These are phyloP conservation scores for Leptestheria dahalacensis DNA, from an alignment of 1,140 invertebrate genomes.

Conservation along the genomic window DNA sequence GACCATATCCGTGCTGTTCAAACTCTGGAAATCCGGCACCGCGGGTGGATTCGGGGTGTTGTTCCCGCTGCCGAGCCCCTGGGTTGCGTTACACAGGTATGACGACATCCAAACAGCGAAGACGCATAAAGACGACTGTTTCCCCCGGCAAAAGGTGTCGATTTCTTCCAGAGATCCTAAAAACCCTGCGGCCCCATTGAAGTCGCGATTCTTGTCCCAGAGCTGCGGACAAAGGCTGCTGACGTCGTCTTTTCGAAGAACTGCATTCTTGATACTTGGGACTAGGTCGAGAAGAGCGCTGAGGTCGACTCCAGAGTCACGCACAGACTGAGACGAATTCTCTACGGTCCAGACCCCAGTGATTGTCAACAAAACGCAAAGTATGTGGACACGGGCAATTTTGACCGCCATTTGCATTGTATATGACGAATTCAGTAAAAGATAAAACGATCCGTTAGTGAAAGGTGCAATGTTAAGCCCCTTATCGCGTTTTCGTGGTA, in stretches of 20 bases:
- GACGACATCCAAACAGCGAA: background rate
- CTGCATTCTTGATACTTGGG: background rate
- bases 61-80: background rate
- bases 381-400: too few species aligned
- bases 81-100: constrained; percentile 3
- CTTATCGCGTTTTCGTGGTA: too few species aligned
- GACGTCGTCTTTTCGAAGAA: background rate
- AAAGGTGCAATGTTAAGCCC: too few species aligned
- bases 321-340: too few species aligned
- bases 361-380: too few species aligned
- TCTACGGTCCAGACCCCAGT: too few species aligned
- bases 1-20: background rate
- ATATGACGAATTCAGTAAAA: too few species aligned
- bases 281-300: background rate
- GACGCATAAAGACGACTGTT: background rate
- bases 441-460: too few species aligned
- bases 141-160: background rate
- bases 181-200: background rate
- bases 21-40: background rate
- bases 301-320: too few species aligned
- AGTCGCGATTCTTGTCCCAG: background rate
- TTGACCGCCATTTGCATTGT: too few species aligned
- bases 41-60: background rate
- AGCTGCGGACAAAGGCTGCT: background rate
- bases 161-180: constrained; percentile 1